Base-by-base conservation (phyloP, 2,888 invertebrate species). In the Pristionchus entomophagus region DNA sequence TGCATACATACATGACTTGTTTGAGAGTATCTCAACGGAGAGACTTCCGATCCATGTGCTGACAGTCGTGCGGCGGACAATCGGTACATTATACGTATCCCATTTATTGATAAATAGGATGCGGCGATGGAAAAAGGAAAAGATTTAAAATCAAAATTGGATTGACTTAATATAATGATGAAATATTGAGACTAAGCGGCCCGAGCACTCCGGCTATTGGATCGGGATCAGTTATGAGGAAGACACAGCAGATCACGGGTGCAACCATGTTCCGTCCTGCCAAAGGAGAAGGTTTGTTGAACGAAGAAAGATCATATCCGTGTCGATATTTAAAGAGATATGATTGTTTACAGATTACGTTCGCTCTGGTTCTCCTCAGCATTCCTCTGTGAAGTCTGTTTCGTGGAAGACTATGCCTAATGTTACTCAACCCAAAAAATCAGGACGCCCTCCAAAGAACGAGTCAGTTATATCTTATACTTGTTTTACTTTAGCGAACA, bases 371-470 rank as follows among this genome's bases (percentile, higher is more conserved):
- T 14, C 65, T 65, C 10, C 65, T 35, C 65, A 65, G 19, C 35
- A 19, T 12, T n/a, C 56, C n/a, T 5, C 56, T 3, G 32, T 5
- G 22, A 65, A 65, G 22, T n/a, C 77, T 29, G 32, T 77, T n/a
- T n/a, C 77, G 1, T 35, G 45, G 17, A 41, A 29, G 45, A 51
- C n/a, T n/a, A n/a, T n/a, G n/a, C n/a, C n/a, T n/a, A n/a, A 53
- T 53, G 80, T 80, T 10, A 80, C 80, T 14, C 49, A 32, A 19
- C 80, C 53, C 6, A 80, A 80, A 53, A 80, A 80, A n/a, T 32
- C 80, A 12, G 80, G 80, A 80, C 80, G 80, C 0, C 80, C 80
- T 32, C 26, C 80, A 32, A 80, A 51, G 53, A 77, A 77, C 45
- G 80, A 80, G 80, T 80, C 2, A 32, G 80, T 45, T 35, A 69